A percentile compares a stretch with the other conserved stretches of the same genome.
phyloP scores from a whole-genome alignment of 1,140 invertebrate species.

The Solenopsis fugax region DNA sequence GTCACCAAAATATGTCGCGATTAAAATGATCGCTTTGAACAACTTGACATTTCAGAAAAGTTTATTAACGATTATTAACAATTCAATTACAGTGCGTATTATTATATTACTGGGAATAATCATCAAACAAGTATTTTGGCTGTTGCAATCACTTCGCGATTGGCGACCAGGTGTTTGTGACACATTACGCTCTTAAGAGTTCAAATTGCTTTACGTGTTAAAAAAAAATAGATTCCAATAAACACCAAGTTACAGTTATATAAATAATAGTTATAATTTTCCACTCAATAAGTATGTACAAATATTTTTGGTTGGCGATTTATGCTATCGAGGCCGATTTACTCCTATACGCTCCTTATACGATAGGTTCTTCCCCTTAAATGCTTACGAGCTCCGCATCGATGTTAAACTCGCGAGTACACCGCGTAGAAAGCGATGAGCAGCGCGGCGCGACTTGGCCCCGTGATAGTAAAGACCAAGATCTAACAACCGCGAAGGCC shows the following conservation, averaged over 20 bases:
- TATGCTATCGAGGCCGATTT: neutral
- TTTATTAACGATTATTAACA: neutral
- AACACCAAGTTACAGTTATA: too few species aligned
- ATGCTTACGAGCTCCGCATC: conserved; percentile 40
- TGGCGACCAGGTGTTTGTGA: neutral
- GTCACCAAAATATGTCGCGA: neutral
- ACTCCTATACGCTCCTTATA: neutral
- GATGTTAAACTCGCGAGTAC: conserved; percentile 50
- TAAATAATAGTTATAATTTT: too few species aligned
- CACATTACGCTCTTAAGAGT: neutral
- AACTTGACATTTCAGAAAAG: neutral
- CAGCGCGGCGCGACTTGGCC: conserved; percentile 49
- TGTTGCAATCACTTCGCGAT: too few species aligned
- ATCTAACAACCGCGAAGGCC: conserved; percentile 57
- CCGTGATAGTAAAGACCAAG: conserved; percentile 51
- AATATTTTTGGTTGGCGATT: neutral
- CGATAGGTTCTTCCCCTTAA: neutral
- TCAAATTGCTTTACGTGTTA: neutral
- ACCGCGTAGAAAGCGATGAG: conserved; percentile 67
- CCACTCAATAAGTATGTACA: too few species aligned
- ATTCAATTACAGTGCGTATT: neutral
- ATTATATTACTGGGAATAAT: neutral
- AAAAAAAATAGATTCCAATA: too few species aligned
- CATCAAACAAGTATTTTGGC: too few species aligned
- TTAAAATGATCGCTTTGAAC: neutral